Evolutionary conservation across 2,888 invertebrate genomes (phyloP), one percentile per base, ranked within the genome.

Genomic region (Molanna angustata): DNA sequence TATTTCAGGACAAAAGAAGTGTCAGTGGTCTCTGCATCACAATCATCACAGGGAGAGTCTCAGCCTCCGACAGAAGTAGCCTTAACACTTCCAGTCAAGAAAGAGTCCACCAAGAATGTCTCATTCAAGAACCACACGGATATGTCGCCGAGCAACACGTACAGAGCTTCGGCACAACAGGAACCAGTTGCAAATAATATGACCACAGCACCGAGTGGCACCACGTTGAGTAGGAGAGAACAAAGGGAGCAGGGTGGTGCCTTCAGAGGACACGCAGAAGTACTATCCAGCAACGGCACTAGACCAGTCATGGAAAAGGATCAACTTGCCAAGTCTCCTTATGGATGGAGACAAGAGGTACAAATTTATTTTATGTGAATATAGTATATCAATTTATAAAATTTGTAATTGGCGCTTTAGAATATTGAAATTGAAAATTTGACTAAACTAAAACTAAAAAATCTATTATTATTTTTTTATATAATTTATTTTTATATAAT

Each of bases 91-190:
- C 52, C 47, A 54, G 69, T 70, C 0, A 73, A 70, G 58, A 76
- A 75, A 44, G 76, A 77, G 57, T 33, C 71, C 35, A 76, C 76
- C 0, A 77, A 77, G 62, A 76, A 76, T 40, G 77, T 77, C 0
- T 77, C 77, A 0, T 77, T 77, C 62, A 77, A 77, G 61, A 77
- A 77, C 55, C 76, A 77, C 53, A 62, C 76, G 53, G 77, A 76
- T 63, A 74, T 74, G 62, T 75, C 76, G 19, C 75, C 57, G n/a
- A 44, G 22, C 18, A 52, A 39, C 20, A 53, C 50, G 17, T 49
- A 41, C 31, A 32, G 20, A 18, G 33, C 18, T 14, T 35, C 46
- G 1, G 20, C 20, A 9, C n/a, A 21, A 20, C 13, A 20, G 9
- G 49, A 41, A n/a, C 49, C 41, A 16, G 20, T 19, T 4, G 32